Evolutionary conservation across 92 coral and sea anemone genomes (phyloP), one percentile per base, ranked within the genome.

Genomic region (Micromussa lordhowensis): DNA sequence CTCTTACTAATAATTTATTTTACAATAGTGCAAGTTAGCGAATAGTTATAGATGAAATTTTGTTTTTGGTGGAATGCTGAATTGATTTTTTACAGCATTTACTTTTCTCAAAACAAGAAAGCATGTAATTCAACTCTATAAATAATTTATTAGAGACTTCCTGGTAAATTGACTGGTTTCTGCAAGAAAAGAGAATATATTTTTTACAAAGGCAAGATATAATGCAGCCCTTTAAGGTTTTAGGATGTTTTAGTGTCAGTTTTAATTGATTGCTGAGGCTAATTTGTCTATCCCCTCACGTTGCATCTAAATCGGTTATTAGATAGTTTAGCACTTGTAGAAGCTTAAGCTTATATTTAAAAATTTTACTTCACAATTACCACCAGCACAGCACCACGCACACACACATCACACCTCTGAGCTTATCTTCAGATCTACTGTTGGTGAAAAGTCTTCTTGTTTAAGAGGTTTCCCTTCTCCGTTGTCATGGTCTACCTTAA

Each of bases 151-250:
- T 83, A 40, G n/a, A 69, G 64, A 48, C 28, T n/a, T 55, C 69
- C 70, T 51, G 19, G 40, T 40, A 16, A 26, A 29, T n/a, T 0
- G 57, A 10, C n/a, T 64, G 32, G 19, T 55, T 55, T 55, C 70
- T 53, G 68, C 78, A 31, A 36, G 53, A 66, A n/a, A 55, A 83
- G 77, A 83, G 87, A 83, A 61, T 83, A 83, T 83, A 83, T 83
- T 83, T 64, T 83, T 83, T 70, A 83, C 87, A 83, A 83, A 71
- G 79, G 36, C 35, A 11, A 32, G 9, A 32, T 16, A 53, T 31
- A 53, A 24, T 19, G 30, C 49, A 71, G 55, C 54, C 32, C 48
- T 4, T 30, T 3, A 15, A 82, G 75, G 29, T 82, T 68, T 66
- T 66, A 83, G 70, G 53, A 54, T 21, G 55, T 83, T 32, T 71